Percentiles rank a stretch among this genome's conserved stretches.
phyloP scores from a whole-genome alignment of 2,888 invertebrate genomes.

The Caenorhabditis sp. region DNA sequence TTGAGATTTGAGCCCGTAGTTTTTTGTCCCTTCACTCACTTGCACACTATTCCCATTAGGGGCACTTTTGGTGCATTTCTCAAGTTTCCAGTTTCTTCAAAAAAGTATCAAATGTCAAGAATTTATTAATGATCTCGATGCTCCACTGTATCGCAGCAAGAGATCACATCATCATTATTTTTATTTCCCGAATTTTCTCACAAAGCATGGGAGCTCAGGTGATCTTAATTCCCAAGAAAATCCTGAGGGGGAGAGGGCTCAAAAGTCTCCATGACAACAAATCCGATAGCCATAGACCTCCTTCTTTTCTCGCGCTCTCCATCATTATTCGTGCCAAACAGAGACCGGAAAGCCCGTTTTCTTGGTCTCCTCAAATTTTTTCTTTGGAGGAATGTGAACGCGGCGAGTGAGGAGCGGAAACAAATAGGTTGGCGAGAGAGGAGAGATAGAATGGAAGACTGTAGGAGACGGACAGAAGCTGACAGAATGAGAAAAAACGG shows the following conservation, averaged over 20 bases:
- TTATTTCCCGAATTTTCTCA: not conserved
- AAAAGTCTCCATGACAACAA: slow-evolving; percentile 55
- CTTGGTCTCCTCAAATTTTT: too few species aligned
- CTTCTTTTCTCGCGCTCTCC: not conserved
- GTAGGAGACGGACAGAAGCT: too few species aligned
- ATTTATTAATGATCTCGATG: slow-evolving; percentile 4
- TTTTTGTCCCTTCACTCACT: not conserved
- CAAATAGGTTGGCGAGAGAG: not conserved
- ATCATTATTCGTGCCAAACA: slow-evolving; percentile 11
- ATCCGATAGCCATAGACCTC: slow-evolving; percentile 14
- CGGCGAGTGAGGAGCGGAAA: slow-evolving; percentile 22
- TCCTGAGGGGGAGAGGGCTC: not conserved
- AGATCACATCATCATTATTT: not conserved
- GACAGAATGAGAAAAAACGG: too few species aligned
- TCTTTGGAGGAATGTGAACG: slow-evolving; percentile 22
- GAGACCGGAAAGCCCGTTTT: slow-evolving; percentile 43
- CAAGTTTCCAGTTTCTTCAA: slow-evolving; percentile 3
- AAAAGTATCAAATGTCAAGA: slow-evolving; percentile 7
- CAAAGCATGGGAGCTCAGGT: too few species aligned
- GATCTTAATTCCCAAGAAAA: not conserved
- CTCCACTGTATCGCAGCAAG: not conserved
- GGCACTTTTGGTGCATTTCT: slow-evolving; percentile 10
- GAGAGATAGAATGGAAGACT: not conserved
- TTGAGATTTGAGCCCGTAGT: not conserved
- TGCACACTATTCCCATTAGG: not conserved